These are phyloP conservation scores for Aplocera efformata DNA, from an alignment of 2,888 invertebrate species.

Conservation along the genomic window DNA sequence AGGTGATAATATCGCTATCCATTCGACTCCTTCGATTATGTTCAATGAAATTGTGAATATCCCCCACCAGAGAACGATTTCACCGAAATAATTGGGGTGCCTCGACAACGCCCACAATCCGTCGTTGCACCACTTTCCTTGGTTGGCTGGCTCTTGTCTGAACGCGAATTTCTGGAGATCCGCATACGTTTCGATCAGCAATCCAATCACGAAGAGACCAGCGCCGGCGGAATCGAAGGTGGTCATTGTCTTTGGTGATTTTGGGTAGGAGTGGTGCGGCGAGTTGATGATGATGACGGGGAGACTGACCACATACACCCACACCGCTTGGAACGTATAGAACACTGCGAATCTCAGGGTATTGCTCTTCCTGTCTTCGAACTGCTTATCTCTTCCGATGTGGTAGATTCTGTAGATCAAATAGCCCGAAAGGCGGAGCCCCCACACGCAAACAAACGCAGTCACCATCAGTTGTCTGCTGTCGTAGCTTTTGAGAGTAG, in stretches of 20 bases:
- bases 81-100: slow-evolving; percentile 97
- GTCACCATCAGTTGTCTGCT: slow-evolving; percentile 96
- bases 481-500: slow-evolving; percentile 86
- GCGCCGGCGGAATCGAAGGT: slow-evolving; percentile 92
- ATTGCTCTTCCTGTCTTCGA: slow-evolving; percentile 93
- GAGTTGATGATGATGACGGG: slow-evolving; percentile 96
- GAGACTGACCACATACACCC: slow-evolving; percentile 95
- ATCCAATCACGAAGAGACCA: slow-evolving; percentile 90
- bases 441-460: slow-evolving; percentile 93
- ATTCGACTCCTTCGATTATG: slow-evolving; percentile 91
- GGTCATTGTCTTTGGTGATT: slow-evolving; percentile 91
- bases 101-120: slow-evolving; percentile 93
- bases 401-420: slow-evolving; percentile 94
- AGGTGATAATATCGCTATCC: slow-evolving; percentile 92
- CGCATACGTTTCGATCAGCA: slow-evolving; percentile 93
- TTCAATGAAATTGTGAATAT: slow-evolving; percentile 93
- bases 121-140: slow-evolving; percentile 95
- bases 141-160: slow-evolving; percentile 91
- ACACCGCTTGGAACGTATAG: slow-evolving; percentile 95
- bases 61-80: slow-evolving; percentile 96
- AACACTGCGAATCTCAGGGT: slow-evolving; percentile 94
- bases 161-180: slow-evolving; percentile 96
- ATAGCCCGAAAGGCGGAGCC: slow-evolving; percentile 91
- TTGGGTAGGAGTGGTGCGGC: slow-evolving; percentile 86
- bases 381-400: slow-evolving; percentile 94